Conservation (phyloP, 2,888 invertebrate species). For the Mesorhabditis spiculigera region DNA sequence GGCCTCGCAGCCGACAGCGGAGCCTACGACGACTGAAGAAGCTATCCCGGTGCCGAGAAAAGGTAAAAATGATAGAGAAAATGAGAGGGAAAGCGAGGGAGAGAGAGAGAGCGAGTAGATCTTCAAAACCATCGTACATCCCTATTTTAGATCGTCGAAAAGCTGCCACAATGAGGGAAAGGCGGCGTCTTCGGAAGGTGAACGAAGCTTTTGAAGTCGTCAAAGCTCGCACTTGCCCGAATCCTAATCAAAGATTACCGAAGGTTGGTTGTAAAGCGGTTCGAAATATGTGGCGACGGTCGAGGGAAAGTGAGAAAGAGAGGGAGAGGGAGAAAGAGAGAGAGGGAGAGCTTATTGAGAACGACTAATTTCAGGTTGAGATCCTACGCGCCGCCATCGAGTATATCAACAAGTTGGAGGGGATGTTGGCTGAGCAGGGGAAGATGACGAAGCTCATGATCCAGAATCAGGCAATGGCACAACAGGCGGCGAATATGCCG, state of each 20-base stretch:
- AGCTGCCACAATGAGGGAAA: conserved; percentile 91
- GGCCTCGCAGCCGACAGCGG: neutral
- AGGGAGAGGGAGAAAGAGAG: neutral
- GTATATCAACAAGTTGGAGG: conserved; percentile 76
- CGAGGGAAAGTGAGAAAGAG: no score
- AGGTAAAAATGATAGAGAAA: neutral
- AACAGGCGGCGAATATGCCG: conserved; percentile 16
- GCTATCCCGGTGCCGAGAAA: conserved; percentile 5
- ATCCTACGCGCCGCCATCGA: conserved; percentile 94
- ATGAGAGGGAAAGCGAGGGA: no score
- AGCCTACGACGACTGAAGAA: neutral
- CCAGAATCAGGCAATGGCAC: conserved; percentile 30
- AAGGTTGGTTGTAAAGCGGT: conserved; percentile 65
- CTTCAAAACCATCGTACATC: no score
- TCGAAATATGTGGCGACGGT: no score
- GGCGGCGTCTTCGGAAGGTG: conserved; percentile 86
- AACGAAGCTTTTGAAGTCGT: conserved; percentile 96
- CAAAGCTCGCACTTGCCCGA: conserved; percentile 84
- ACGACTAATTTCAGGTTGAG: conserved; percentile 69
- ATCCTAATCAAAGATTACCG: conserved; percentile 90
- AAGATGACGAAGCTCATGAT: conserved; percentile 55
- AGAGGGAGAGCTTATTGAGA: no score
- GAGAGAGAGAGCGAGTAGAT: conserved; percentile 66
- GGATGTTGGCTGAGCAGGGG: conserved; percentile 57
- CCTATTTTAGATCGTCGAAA: conserved; percentile 89